Base-by-base conservation (phyloP, 1,140 invertebrate genomes). In the Stegodyphus dumicola region DNA sequence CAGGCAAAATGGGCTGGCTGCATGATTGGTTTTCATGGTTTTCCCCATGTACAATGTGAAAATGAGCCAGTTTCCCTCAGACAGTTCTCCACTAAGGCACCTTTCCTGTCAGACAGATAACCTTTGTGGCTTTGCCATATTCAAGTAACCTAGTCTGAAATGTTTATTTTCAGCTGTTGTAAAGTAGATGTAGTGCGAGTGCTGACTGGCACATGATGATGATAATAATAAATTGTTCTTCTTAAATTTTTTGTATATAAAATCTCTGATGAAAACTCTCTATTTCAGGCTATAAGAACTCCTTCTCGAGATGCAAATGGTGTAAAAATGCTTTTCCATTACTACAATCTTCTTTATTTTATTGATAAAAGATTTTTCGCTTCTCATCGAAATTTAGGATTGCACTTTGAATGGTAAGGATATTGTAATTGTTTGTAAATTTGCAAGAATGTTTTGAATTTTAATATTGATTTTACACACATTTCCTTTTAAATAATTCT, bases 261-360 rank as follows among this genome's bases (percentile, higher is more conserved):
- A 60, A 60, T 15, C 9, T 60, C 0, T 60, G 15, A 60, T 60
- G 1, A 60, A 2, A 60, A 10, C 15, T 67, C 5, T 54, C 6
- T 77, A 9, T 73, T 79, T 54, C 90, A 98, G 95, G 96, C 96
- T 3, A 96, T 97, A 88, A 93, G 96, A 88, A 98, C 96, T 5
- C 97, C 97, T 15, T 93, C 95, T n/a, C 92, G 97, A 74, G 96
- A 97, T 89, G 92, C 93, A 7, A 92, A 94, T 2, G 97, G 97
- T 9, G 95, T 99, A n/a, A 94, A 95, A 0, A 91, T 98, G 6
- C 92, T 99, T 0, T 94, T 97, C 88, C 95, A 97, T 87, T 99
- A 99, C 89, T 98, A 98, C 92, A 98, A 98, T 91, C 96, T 98
- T 89, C 92, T 99, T 69, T 98, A 98, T 89, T 98, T 96, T 91